A percentile compares a stretch with the other conserved stretches of the same genome.
These are phyloP conservation scores for Sesia bembeciformis DNA, from an alignment of 2,888 invertebrate species.

Conservation along the genomic window DNA sequence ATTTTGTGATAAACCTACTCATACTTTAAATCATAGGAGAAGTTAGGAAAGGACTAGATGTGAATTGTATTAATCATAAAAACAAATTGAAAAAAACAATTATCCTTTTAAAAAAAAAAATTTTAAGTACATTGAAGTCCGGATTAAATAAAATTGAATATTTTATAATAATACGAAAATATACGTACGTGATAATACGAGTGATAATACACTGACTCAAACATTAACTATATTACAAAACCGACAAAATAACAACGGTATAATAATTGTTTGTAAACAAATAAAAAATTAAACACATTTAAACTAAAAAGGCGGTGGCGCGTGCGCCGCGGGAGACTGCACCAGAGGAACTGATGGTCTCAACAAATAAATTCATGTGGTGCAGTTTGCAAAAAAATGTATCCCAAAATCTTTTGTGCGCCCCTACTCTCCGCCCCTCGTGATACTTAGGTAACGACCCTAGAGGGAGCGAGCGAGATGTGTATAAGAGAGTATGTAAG, in stretches of 20 bases:
- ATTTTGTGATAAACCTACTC: too few relatives aligned
- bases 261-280: not conserved
- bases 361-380: conserved; percentile 10
- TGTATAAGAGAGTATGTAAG: conserved; percentile 29
- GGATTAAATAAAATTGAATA: too few relatives aligned
- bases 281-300: not conserved
- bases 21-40: too few relatives aligned
- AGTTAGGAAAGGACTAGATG: too few relatives aligned
- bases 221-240: not conserved
- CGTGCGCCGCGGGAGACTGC: not conserved
- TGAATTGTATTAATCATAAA: too few relatives aligned
- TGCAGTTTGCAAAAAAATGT: conserved; percentile 68
- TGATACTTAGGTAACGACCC: conserved; percentile 48
- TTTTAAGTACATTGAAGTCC: too few relatives aligned
- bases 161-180: too few relatives aligned
- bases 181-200: too few relatives aligned
- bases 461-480: conserved; percentile 34
- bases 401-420: conserved; percentile 65
- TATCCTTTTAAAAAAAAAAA: too few relatives aligned
- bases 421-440: conserved; percentile 61
- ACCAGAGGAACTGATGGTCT: not conserved
- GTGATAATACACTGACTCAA: too few relatives aligned
- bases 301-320: not conserved
- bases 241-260: not conserved
- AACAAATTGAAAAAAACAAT: too few relatives aligned